Evolutionary conservation across 2,797 vertebrate species (phyloP).

Genomic region (Gobio occitaniae): DNA sequence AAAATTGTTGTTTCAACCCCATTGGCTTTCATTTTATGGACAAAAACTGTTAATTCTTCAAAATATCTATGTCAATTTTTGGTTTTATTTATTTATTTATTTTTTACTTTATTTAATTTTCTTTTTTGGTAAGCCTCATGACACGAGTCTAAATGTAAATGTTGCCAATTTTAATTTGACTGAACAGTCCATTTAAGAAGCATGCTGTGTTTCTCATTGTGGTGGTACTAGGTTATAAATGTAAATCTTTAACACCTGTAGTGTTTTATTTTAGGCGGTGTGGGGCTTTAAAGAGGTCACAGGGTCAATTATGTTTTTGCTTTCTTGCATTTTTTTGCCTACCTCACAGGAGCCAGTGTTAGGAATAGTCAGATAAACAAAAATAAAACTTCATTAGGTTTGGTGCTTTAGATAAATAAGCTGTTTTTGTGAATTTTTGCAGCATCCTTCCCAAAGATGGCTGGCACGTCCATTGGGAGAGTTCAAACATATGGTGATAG

Average conservation of each 20-base stretch:
- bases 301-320: slow-evolving; percentile 37
- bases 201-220: background rate
- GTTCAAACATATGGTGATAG: slow-evolving; percentile 65
- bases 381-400: slow-evolving; percentile 39
- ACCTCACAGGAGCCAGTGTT: slow-evolving; percentile 17
- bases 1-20: background rate
- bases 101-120: background rate
- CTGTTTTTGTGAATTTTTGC: slow-evolving; percentile 37
- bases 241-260: slow-evolving; percentile 12
- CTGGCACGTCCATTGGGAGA: slow-evolving; percentile 9
- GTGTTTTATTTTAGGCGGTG: slow-evolving; percentile 2
- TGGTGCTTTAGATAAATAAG: slow-evolving; percentile 46
- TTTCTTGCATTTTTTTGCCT: slow-evolving; percentile 1
- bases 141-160: background rate
- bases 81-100: no score
- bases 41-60: background rate
- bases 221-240: background rate
- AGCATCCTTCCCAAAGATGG: slow-evolving; percentile 25
- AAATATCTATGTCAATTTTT: no score
- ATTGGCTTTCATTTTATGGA: background rate
- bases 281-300: slow-evolving; percentile 3
- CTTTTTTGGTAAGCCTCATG: background rate
- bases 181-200: background rate
- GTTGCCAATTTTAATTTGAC: background rate
- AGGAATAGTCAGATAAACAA: slow-evolving; percentile 33